Evolutionary conservation across 2,888 invertebrate genomes (phyloP).

Genomic region (Amphipoea oculea): DNA sequence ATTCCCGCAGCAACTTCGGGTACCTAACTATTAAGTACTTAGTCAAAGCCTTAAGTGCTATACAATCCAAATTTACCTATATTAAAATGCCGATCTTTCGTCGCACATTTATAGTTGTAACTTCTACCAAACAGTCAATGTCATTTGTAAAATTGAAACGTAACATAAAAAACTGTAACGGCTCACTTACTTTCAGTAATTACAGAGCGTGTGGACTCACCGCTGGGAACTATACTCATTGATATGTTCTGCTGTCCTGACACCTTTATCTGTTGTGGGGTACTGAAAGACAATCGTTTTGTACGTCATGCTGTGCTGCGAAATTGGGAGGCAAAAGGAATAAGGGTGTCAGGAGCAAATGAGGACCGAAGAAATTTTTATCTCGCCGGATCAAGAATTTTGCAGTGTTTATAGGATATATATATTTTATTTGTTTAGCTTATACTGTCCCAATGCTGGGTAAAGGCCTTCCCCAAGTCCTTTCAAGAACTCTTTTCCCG

Average conservation of each 20-base stretch:
- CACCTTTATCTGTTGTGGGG: constrained; percentile 1
- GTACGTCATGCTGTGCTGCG: background rate
- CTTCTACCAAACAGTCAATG: background rate
- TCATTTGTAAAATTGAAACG: constrained; percentile 2
- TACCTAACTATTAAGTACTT: background rate
- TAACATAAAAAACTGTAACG: constrained; percentile 24
- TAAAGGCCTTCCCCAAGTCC: background rate
- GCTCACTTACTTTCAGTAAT: constrained; percentile 50
- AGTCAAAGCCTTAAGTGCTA: background rate
- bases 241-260: constrained; percentile 1
- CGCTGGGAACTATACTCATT: constrained; percentile 21
- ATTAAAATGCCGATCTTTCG: background rate
- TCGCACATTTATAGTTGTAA: background rate
- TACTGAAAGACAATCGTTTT: background rate
- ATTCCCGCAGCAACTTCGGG: background rate
- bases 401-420: too few relatives aligned
- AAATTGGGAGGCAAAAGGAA: background rate
- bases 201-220: constrained; percentile 36
- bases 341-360: background rate
- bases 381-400: background rate
- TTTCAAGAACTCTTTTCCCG: background rate
- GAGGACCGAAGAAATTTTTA: background rate
- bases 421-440: background rate
- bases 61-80: background rate
- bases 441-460: too few relatives aligned